phyloP scores from a whole-genome alignment of 2,888 invertebrate species.

The Masnerella sp. region DNA sequence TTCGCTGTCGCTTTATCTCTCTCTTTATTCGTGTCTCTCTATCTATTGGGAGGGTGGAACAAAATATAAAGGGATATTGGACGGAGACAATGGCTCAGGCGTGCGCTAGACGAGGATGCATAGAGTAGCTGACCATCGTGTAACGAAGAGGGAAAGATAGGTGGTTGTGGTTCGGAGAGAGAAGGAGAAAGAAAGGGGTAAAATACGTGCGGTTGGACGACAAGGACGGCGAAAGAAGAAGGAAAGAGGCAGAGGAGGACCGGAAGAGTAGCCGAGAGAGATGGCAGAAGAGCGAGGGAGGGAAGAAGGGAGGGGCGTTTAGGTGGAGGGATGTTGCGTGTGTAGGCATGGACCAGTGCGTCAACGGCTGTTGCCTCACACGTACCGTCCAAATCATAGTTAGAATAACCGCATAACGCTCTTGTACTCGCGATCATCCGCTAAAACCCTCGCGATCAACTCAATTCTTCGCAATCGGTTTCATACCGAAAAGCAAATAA shows the following conservation, averaged over 20 bases:
- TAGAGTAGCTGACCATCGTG: conserved; percentile 36
- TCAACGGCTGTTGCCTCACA: conserved; percentile 78
- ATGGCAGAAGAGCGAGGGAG: conserved; percentile 60
- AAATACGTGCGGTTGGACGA: conserved; percentile 54
- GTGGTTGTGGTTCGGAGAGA: too few species aligned
- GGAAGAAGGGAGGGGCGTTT: conserved; percentile 65
- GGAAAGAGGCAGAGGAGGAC: conserved; percentile 59
- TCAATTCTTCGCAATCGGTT: not conserved
- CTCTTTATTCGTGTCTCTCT: conserved; percentile 10
- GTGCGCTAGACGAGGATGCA: conserved; percentile 35
- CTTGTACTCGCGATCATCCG: conserved; percentile 36
- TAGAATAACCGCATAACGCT: conserved; percentile 65
- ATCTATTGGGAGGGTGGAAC: conserved; percentile 48
- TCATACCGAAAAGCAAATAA: conserved; percentile 4
- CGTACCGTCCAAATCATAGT: conserved; percentile 77
- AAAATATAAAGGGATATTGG: conserved; percentile 62
- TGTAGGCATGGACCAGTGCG: conserved; percentile 78
- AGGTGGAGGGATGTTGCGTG: conserved; percentile 76
- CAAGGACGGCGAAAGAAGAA: conserved; percentile 59
- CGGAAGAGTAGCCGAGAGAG: conserved; percentile 59
- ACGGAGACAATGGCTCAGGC: conserved; percentile 51
- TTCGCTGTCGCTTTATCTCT: conserved; percentile 22
- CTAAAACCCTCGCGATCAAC: conserved; percentile 9
- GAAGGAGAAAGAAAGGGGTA: conserved; percentile 59
- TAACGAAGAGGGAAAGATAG: conserved; percentile 57